These are phyloP conservation scores for Pseudolycoriella hygida DNA, from an alignment of 2,888 invertebrate species.

Conservation along the genomic window DNA sequence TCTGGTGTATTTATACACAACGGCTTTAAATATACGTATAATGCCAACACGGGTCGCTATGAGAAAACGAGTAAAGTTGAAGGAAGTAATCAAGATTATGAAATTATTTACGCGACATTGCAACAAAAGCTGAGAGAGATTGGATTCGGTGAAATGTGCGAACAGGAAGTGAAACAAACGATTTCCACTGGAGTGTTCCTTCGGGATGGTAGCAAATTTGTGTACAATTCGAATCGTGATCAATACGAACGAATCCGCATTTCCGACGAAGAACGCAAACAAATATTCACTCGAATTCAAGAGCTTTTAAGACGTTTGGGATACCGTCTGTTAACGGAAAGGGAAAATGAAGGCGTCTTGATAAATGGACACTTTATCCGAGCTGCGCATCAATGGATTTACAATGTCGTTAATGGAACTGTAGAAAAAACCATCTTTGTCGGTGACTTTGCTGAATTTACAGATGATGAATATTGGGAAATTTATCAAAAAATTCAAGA, in stretches of 20 bases:
- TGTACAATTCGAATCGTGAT: neutral
- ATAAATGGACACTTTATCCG: neutral
- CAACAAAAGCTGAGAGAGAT: neutral
- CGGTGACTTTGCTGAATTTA: constrained; percentile 1
- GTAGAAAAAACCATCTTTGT: neutral
- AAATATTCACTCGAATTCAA: neutral
- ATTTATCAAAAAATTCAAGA: constrained; percentile 1
- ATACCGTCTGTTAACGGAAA: neutral
- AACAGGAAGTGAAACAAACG: neutral
- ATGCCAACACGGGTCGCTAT: constrained; percentile 1
- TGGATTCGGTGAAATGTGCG: constrained; percentile 3
- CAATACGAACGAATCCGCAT: neutral
- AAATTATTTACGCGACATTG: too few relatives aligned
- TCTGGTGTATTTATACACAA: constrained; percentile 3
- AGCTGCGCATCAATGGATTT: neutral
- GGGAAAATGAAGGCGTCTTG: too few relatives aligned
- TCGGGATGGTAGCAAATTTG: constrained; percentile 1
- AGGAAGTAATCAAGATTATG: too few relatives aligned
- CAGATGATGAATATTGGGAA: neutral
- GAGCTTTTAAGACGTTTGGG: neutral
- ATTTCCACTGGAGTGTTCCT: constrained; percentile 3
- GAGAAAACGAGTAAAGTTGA: neutral
- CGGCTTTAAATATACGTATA: constrained; percentile 4
- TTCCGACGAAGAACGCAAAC: neutral
- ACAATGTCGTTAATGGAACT: neutral